Percentiles rank a stretch among this genome's conserved stretches.
These are phyloP conservation scores for Serilophus lunatus DNA, from an alignment of 2,113 vertebrate species.

Conservation along the genomic window DNA sequence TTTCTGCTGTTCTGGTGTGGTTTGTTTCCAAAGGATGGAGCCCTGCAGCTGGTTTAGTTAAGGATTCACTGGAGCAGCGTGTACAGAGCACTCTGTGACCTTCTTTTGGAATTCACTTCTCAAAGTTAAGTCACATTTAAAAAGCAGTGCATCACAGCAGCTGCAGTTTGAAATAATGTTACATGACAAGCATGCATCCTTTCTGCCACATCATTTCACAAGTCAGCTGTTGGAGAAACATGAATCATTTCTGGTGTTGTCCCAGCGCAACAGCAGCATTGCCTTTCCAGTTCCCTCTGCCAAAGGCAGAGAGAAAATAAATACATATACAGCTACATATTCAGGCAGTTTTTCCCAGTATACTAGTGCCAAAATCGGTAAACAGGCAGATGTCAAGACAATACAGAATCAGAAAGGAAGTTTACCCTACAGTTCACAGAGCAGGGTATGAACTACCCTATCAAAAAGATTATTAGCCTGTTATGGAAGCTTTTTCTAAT, in stretches of 20 bases:
- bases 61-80: accelerated
- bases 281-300: background rate
- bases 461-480: background rate
- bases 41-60: background rate
- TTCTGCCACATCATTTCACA: background rate
- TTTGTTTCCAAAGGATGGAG: background rate
- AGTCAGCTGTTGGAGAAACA: background rate
- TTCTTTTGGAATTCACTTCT: background rate
- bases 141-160: background rate
- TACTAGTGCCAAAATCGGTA: background rate
- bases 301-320: background rate
- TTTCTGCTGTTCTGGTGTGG: background rate
- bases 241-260: background rate
- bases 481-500: background rate
- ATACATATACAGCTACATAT: background rate
- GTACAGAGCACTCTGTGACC: background rate
- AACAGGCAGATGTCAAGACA: background rate
- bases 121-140: background rate
- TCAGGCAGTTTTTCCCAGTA: background rate
- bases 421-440: background rate
- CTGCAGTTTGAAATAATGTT: background rate
- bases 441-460: background rate
- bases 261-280: background rate
- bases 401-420: background rate
- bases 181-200: background rate